Evolutionary conservation across 2,797 vertebrate genomes (phyloP).

Genomic region (Babyrousa celebensis): DNA sequence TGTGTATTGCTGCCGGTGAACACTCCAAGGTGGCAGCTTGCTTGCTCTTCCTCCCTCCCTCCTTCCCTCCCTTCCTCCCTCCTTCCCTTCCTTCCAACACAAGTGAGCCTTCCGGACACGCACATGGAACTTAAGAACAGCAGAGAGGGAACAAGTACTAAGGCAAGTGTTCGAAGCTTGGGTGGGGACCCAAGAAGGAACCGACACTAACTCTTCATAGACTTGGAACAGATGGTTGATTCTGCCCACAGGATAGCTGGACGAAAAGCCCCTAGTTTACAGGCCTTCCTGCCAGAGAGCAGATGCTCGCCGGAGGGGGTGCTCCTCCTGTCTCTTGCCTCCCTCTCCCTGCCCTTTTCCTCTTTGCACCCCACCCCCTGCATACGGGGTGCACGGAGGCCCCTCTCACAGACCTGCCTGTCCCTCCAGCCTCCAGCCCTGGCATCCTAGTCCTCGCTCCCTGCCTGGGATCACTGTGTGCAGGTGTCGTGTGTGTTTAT

Average conservation of each 20-base stretch:
- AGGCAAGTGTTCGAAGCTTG: neutral
- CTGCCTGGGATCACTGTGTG: neutral
- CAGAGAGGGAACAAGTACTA: neutral
- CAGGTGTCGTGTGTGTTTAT: neutral
- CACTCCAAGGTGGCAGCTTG: neutral
- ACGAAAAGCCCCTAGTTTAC: neutral
- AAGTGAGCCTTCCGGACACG: neutral
- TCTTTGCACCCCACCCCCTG: neutral
- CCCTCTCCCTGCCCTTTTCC: too few relatives aligned
- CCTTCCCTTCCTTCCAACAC: too few relatives aligned
- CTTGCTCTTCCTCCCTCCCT: too few relatives aligned
- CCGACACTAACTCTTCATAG: accelerated
- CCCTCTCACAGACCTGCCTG: neutral
- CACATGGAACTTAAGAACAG: neutral
- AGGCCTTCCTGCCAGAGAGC: neutral
- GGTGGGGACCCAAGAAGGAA: neutral
- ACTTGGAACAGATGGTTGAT: neutral
- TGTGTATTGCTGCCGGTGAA: neutral
- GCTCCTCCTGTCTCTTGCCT: neutral
- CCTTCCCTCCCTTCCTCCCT: too few relatives aligned
- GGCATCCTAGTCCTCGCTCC: neutral
- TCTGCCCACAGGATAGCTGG: neutral
- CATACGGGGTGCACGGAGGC: accelerated
- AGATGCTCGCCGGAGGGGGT: accelerated
- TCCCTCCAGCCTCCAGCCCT: too few relatives aligned